A percentile compares a stretch with the other conserved stretches of the same genome.
Conservation (phyloP, 2,888 invertebrate genomes). For the Dione juno region DNA sequence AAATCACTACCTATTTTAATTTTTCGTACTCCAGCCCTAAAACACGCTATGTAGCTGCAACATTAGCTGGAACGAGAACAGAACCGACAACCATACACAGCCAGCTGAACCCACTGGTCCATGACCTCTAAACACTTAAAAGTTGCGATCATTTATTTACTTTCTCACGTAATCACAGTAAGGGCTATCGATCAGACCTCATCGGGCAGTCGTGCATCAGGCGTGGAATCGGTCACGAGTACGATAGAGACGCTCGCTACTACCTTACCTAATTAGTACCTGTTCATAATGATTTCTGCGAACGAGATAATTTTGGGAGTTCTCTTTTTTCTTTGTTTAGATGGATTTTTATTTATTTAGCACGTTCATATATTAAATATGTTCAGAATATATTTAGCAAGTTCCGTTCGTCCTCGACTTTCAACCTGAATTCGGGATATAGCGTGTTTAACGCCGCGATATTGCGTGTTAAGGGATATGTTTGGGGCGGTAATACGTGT, state of each 20-base stretch:
- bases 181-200: slow-evolving; percentile 22
- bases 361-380: neutral
- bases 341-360: neutral
- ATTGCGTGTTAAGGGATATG: no score
- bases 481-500: no score
- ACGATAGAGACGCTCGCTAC: slow-evolving; percentile 41
- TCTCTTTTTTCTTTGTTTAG: slow-evolving; percentile 16
- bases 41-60: no score
- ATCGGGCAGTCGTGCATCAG: slow-evolving; percentile 27
- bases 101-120: no score
- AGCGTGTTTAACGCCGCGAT: no score
- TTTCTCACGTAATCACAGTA: slow-evolving; percentile 22
- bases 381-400: no score
- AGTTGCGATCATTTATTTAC: slow-evolving; percentile 15
- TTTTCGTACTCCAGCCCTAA: neutral
- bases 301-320: slow-evolving; percentile 26
- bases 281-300: slow-evolving; percentile 34
- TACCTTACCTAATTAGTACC: slow-evolving; percentile 44
- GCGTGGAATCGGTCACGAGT: slow-evolving; percentile 45
- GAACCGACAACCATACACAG: neutral
- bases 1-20: neutral
- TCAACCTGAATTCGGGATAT: no score
- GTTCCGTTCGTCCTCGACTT: no score
- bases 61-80: neutral
- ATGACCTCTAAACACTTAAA: neutral